phyloP scores from a whole-genome alignment of 2,113 vertebrate genomes.

The Piaya cayana region DNA sequence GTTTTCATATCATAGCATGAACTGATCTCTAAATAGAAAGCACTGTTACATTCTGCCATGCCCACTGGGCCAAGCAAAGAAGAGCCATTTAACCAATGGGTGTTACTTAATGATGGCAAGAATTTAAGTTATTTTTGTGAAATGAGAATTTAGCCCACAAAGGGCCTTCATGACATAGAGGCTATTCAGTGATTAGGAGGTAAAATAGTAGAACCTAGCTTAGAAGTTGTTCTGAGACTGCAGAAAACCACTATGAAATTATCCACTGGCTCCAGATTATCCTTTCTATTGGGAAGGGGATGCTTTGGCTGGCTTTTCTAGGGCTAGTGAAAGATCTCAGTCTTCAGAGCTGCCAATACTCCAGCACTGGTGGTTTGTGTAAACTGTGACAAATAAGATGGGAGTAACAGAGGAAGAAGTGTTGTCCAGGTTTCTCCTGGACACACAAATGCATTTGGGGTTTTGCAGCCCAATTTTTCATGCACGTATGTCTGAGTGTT shows the following conservation, averaged over 20 bases:
- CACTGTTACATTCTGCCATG: not conserved
- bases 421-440: not conserved
- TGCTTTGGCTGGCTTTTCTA: not conserved
- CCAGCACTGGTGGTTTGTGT: not conserved
- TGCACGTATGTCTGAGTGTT: not conserved
- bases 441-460: not conserved
- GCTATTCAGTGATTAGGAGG: not conserved
- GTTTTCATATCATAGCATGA: not conserved
- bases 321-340: not conserved
- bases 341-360: not conserved
- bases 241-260: not conserved
- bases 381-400: not conserved
- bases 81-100: not conserved
- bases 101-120: not conserved
- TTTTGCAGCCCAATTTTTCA: not conserved
- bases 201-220: not conserved
- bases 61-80: not conserved
- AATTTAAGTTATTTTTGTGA: not conserved
- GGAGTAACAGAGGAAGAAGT: not conserved
- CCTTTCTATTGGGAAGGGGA: not conserved
- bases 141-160: not conserved
- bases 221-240: not conserved
- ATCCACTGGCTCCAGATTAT: not conserved
- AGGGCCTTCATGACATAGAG: not conserved
- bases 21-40: not conserved